Conservation (phyloP, 2,113 vertebrate genomes). For the Tachycineta bicolor region DNA sequence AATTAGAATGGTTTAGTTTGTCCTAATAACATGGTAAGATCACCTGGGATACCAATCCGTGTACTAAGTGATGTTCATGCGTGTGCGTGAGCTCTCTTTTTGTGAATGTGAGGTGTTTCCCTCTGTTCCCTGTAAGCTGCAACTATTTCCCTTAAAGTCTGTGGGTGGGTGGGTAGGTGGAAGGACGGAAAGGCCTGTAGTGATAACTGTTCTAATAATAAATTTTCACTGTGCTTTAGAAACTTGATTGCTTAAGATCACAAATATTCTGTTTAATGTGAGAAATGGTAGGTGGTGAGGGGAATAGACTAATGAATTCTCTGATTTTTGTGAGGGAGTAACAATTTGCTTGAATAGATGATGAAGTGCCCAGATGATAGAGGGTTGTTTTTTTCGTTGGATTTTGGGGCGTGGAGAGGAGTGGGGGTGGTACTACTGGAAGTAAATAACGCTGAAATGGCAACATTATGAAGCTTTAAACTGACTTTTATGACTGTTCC, state of each 20-base stretch:
- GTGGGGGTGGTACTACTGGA: neutral
- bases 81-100: fast-evolving
- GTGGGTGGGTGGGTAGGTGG: neutral
- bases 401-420: neutral
- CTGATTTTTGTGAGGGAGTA: conserved; percentile 33
- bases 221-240: neutral
- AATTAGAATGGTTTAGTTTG: neutral
- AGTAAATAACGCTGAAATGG: neutral
- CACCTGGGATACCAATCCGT: neutral
- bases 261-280: neutral
- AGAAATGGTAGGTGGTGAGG: conserved; percentile 20
- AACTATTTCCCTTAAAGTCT: neutral
- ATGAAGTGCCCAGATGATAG: neutral
- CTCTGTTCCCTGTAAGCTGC: neutral
- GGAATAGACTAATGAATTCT: conserved; percentile 22
- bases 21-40: neutral
- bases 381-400: neutral
- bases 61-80: fast-evolving
- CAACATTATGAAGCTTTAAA: neutral
- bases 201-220: neutral
- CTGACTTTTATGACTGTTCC: neutral
- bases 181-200: neutral
- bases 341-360: neutral
- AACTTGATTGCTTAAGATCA: neutral
- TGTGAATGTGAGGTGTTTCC: neutral